These are phyloP conservation scores for Temnothorax longispinosus DNA, from an alignment of 1,140 invertebrate species.

Conservation along the genomic window DNA sequence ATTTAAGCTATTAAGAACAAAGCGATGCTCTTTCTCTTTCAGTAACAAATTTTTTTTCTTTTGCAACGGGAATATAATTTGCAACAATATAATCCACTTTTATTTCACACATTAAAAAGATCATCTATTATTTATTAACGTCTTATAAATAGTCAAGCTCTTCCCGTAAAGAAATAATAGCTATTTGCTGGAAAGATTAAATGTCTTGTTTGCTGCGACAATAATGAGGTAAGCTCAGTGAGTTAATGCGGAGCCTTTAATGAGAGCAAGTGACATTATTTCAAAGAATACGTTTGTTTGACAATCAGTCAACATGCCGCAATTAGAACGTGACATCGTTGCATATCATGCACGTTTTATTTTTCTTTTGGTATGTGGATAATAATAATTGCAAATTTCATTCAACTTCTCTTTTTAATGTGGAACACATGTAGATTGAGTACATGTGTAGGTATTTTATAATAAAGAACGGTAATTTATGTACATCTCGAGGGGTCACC, in stretches of 20 bases:
- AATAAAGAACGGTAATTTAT: no score
- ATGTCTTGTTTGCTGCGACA: not conserved
- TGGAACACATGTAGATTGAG: no score
- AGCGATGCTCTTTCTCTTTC: not conserved
- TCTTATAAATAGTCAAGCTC: not conserved
- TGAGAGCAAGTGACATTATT: not conserved
- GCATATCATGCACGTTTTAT: not conserved
- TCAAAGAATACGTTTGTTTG: conserved; percentile 1
- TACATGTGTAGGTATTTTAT: no score
- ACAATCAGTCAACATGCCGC: not conserved
- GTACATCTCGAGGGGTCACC: no score
- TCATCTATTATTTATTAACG: not conserved
- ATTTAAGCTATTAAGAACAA: not conserved
- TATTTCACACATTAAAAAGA: not conserved
- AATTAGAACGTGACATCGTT: not conserved
- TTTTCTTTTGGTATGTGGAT: not conserved
- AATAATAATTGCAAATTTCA: not conserved
- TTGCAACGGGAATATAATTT: not conserved
- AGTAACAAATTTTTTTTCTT: not conserved
- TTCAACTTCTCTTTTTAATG: not conserved
- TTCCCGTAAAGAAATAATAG: not conserved
- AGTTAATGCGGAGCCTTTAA: not conserved
- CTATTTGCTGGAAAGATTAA: not conserved
- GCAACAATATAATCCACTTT: not conserved
- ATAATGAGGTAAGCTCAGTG: not conserved